Evolutionary conservation across 2,888 invertebrate species (phyloP), one percentile per base, ranked within the genome.

Genomic region (Pachydiplax longipennis): DNA sequence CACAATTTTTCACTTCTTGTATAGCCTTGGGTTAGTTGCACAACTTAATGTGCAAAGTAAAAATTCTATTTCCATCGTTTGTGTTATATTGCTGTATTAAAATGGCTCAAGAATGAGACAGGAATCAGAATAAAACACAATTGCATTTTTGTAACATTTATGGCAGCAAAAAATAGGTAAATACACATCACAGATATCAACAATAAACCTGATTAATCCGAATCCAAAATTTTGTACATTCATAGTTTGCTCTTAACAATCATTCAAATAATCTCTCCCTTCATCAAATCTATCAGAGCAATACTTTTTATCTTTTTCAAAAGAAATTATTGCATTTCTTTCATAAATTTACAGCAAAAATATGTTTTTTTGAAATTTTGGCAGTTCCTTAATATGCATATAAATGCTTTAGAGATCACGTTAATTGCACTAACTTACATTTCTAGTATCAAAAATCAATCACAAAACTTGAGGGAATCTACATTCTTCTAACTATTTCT

Each of bases 161-260:
- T 87, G 61, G 61, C 61, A 58, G 87, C 61, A 87, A 87, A 87
- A 37, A 61, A 87, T 87, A 87, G 35, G 87, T 61, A 87, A 87
- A 87, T 87, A 87, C 87, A 87, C 61, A 87, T 87, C 87, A 87
- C 87, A 61, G 37, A 37, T 61, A 87, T 61, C 87, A 87, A 87
- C 61, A 61, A 35, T 61, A 37, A 37, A 61, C 87, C 61, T 61
- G n/a, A 61, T 65, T 40, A 65, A 65, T 37, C 65, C 87, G 58
- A 18, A 53, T 87, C 37, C 61, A 87, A 61, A n/a, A 53, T 13
- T 53, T 53, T 53, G 53, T 37, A 61, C 87, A 87, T 58, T 61
- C 25, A 13, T 35, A 61, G 61, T 53, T 22, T 31, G 61, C 40
- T 61, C 37, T n/a, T 37, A 65, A 37, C n/a, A 31, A 31, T 61